Base-by-base conservation (phyloP, 2,888 invertebrate genomes). In the Strigamia crassipes region DNA sequence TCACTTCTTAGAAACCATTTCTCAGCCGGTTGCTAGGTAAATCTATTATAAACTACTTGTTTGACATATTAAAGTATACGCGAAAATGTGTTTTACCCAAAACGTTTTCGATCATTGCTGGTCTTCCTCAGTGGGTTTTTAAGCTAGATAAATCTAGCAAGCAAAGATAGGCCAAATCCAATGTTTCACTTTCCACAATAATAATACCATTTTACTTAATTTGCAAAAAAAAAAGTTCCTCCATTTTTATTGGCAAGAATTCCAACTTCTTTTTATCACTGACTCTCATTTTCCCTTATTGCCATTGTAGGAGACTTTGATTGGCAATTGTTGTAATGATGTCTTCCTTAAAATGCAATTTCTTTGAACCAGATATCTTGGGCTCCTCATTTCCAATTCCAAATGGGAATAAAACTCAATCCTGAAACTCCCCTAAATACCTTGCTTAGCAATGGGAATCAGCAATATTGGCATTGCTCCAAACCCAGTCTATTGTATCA, bases 331-430 rank as follows among this genome's bases (percentile, higher is more conserved):
- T 34, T n/a, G 61, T 21, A 61, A 61, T 61, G 21, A 18, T 9
- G 61, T 61, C 21, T 61, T 9, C 23, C 18, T 61, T 61, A 61
- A 61, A 61, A 61, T 61, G 61, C 61, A 15, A 61, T 61, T 61
- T 61, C 61, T 61, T 61, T 18, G 3, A 9, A n/a, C 61, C n/a
- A 18, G 10, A 15, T 23, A 15, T 61, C 21, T 61, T 61, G 15
- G n/a, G 2, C 23, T 61, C 18, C 61, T 61, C 61, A 18, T 23
- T 61, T 9, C 61, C 18, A 61, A 61, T 61, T 61, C 51, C 61
- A 61, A 61, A 18, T 61, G 61, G 61, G 61, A 46, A 61, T 61
- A 61, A 61, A 61, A 61, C 10, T 21, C 61, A 61, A 61, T 61
- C 61, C 21, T 18, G 5, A 61, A 61, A 61, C n/a, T 61, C 61